Evolutionary conservation across 2,888 invertebrate species (phyloP), one percentile per base, ranked within the genome.

Genomic region (Sarcophaga caerulescens): DNA sequence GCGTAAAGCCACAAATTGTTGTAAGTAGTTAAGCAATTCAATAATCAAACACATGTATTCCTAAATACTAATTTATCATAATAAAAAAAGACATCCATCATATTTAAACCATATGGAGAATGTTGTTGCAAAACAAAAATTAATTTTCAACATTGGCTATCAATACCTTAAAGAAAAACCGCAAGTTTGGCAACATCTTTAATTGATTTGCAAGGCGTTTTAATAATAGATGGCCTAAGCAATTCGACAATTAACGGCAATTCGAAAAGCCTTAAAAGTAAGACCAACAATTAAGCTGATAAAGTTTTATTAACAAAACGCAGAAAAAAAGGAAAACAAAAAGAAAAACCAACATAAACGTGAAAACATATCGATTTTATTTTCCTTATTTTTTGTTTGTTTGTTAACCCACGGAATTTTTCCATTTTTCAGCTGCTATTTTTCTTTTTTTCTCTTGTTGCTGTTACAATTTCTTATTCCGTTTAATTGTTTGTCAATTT

Each of bases 171-270:
- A 35, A 35, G 35, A 52, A 52, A 52, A 52, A 52, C 17, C 35
- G 35, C 25, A 44, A 44, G 23, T 21, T 52, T 52, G 52, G 47
- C 17, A 11, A 60, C 47, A 19, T 44, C 21, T 63, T 17, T 8
- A 65, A 14, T 75, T 75, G 75, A 63, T 65, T 63, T 75, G 63
- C 63, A 10, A 65, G 75, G n/a, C 63, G 25, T 2, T 44, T 52
- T 52, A 52, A 52, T 52, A 52, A 52, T 52, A 52, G 52, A 52
- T 52, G 52, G 52, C 52, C 52, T 52, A 52, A 14, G 17, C 14
- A 52, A 14, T 17, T 52, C 52, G 4, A 52, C 14, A 52, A 52
- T 52, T 52, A 52, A 12, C 4, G 5, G 17, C 12, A 12, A 52
- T 52, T 4, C 52, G 17, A 52, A 14, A 52, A 52, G 52, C 52